Evolutionary conservation across 1,140 invertebrate genomes (phyloP).

Genomic region (Drosophila nasuta): DNA sequence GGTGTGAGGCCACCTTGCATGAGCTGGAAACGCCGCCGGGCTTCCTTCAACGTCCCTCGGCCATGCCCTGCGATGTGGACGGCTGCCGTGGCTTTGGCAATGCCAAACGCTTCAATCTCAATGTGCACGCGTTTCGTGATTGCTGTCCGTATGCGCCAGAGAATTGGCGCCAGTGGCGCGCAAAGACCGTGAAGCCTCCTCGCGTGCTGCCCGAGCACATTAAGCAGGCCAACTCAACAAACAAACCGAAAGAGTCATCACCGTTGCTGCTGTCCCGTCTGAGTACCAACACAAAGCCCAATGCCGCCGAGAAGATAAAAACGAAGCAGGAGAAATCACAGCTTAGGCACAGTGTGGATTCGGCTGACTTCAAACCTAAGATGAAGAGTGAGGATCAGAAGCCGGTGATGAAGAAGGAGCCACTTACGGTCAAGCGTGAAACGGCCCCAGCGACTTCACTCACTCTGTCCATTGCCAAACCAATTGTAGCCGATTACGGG

Average conservation of each 20-base stretch:
- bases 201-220: constrained; percentile 59
- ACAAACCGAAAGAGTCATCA: neutral
- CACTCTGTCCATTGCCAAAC: constrained; percentile 53
- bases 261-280: neutral
- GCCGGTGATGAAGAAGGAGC: constrained; percentile 6
- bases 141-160: constrained; percentile 92
- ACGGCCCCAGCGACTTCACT: constrained; percentile 19
- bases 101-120: constrained; percentile 90
- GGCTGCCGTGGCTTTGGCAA: constrained; percentile 93
- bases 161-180: constrained; percentile 81
- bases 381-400: constrained; percentile 4
- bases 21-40: constrained; percentile 92
- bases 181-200: constrained; percentile 70
- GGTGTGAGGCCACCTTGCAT: constrained; percentile 95
- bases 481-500: constrained; percentile 69
- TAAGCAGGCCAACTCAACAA: constrained; percentile 10
- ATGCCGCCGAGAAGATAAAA: neutral
- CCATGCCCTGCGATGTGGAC: constrained; percentile 88
- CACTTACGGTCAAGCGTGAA: neutral
- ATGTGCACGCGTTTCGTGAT: constrained; percentile 90
- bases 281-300: neutral
- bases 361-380: neutral
- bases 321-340: constrained; percentile 4
- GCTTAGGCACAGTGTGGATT: constrained; percentile 4
- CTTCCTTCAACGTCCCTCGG: constrained; percentile 43